phyloP scores from a whole-genome alignment of 2,797 vertebrate genomes.

The Knipowitschia caucasica region DNA sequence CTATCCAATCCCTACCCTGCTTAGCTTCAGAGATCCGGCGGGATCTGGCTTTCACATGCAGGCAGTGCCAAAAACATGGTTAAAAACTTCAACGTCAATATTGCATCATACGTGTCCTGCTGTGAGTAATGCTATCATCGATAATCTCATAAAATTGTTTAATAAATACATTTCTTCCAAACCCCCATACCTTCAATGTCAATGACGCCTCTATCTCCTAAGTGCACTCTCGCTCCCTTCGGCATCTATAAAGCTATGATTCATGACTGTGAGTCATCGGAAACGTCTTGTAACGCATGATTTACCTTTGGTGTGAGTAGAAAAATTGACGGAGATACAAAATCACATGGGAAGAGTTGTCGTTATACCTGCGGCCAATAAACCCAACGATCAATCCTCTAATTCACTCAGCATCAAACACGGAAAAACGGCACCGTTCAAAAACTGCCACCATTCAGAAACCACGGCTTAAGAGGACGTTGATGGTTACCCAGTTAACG shows the following conservation, averaged over 20 bases:
- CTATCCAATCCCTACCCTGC: too few species aligned
- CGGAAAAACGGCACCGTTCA: background rate
- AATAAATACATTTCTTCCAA: too few species aligned
- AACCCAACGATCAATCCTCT: slow-evolving; percentile 8
- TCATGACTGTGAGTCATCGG: slow-evolving; percentile 34
- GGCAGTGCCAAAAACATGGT: too few species aligned
- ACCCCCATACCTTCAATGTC: slow-evolving; percentile 6
- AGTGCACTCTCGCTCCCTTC: slow-evolving; percentile 21
- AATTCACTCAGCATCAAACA: slow-evolving; percentile 1
- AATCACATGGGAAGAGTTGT: background rate
- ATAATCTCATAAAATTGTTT: too few species aligned
- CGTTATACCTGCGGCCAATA: slow-evolving; percentile 1
- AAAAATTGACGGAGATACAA: slow-evolving; percentile 17
- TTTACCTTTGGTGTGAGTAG: slow-evolving; percentile 18
- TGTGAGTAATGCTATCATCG: too few species aligned
- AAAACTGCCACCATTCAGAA: too few species aligned
- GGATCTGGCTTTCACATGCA: too few species aligned
- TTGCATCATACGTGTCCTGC: too few species aligned
- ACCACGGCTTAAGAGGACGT: background rate
- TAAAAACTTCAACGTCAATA: too few species aligned
- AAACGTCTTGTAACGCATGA: slow-evolving; percentile 12
- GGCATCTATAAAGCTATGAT: slow-evolving; percentile 27
- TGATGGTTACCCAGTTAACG: slow-evolving; percentile 1
- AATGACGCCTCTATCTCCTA: slow-evolving; percentile 32
- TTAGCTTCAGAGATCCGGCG: too few species aligned